Evolutionary conservation across 2,888 invertebrate genomes (phyloP).

Genomic region (Ernsta delagoae): DNA sequence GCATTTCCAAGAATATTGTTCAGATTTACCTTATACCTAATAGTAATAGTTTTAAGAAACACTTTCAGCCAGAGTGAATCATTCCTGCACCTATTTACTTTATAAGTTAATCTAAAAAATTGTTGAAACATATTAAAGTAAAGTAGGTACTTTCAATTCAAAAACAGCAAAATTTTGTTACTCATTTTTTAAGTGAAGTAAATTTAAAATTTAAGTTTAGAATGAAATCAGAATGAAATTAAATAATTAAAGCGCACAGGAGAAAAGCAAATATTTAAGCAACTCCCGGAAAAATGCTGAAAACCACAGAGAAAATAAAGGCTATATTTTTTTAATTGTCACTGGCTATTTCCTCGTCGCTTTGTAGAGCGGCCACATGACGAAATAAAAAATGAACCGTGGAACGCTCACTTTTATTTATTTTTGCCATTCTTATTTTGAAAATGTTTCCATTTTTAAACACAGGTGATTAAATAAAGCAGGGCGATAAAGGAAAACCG

Average conservation of each 20-base stretch:
- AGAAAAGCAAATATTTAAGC: slow-evolving; percentile 15
- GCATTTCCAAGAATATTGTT: no score
- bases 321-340: slow-evolving; percentile 29
- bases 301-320: slow-evolving; percentile 14
- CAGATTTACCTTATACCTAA: no score
- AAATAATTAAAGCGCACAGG: slow-evolving; percentile 1
- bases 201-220: neutral
- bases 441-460: slow-evolving; percentile 10
- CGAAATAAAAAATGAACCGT: slow-evolving; percentile 18
- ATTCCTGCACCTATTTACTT: no score
- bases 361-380: slow-evolving; percentile 9
- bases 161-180: neutral
- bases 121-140: no score
- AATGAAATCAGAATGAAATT: neutral
- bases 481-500: no score
- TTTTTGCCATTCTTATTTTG: slow-evolving; percentile 17
- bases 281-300: slow-evolving; percentile 8
- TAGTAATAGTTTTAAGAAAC: no score
- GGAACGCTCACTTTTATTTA: slow-evolving; percentile 12
- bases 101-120: no score
- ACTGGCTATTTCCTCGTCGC: slow-evolving; percentile 23
- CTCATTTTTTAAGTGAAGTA: no score
- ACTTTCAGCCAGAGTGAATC: no score
- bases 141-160: neutral
- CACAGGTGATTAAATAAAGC: neutral